phyloP scores from a whole-genome alignment of 1,140 invertebrate species.

The Mizuhopecten yessoensis region DNA sequence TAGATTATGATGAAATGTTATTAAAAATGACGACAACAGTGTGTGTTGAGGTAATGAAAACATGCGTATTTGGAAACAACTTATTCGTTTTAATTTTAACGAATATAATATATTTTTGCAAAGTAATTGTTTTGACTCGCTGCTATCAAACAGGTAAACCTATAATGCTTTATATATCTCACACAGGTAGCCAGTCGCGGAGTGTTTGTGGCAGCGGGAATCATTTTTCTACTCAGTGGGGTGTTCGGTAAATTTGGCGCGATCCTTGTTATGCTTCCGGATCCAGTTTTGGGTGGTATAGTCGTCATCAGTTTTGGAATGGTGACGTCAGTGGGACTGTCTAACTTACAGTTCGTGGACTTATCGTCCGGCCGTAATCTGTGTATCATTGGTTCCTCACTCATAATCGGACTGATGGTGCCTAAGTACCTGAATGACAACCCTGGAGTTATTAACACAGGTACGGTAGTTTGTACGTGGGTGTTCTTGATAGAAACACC shows the following conservation, averaged over 20 bases:
- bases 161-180: too few species aligned
- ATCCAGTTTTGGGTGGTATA: conserved; percentile 90
- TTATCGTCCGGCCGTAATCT: conserved; percentile 82
- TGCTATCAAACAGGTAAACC: too few species aligned
- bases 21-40: too few species aligned
- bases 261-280: conserved; percentile 93
- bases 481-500: too few species aligned
- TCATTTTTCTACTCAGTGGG: conserved; percentile 88
- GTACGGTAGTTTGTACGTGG: conserved; percentile 75
- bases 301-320: conserved; percentile 80
- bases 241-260: conserved; percentile 92
- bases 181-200: conserved; percentile 75
- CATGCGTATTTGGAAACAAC: too few species aligned
- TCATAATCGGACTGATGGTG: conserved; percentile 83
- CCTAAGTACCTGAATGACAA: conserved; percentile 86
- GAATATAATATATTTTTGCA: too few species aligned
- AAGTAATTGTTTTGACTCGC: too few species aligned
- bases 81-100: too few species aligned
- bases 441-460: conserved; percentile 88
- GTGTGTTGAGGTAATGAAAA: too few species aligned
- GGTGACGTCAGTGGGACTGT: conserved; percentile 83
- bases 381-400: conserved; percentile 82
- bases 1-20: too few species aligned
- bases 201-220: conserved; percentile 88
- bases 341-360: conserved; percentile 80